Conservation (phyloP, 1,140 invertebrate genomes). For the Pteromalus puparum region DNA sequence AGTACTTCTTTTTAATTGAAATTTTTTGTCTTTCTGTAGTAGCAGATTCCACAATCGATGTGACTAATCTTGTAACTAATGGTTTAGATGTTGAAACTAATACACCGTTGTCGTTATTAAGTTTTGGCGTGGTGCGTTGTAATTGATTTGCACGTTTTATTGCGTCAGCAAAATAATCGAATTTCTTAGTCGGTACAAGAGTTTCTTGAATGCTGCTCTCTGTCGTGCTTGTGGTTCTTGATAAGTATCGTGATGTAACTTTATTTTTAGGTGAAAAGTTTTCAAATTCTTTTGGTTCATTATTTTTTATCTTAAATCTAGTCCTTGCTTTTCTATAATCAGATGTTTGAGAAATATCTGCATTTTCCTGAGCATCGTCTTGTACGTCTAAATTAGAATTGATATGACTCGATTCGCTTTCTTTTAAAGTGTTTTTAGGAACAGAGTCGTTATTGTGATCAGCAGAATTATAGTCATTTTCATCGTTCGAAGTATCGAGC, state of each 20-base stretch:
- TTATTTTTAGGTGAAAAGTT: slow-evolving; percentile 53
- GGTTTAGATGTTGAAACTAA: slow-evolving; percentile 63
- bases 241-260: slow-evolving; percentile 60
- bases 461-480: slow-evolving; percentile 31
- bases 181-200: slow-evolving; percentile 69
- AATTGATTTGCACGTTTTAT: slow-evolving; percentile 67
- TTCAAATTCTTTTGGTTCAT: slow-evolving; percentile 44
- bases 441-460: not conserved
- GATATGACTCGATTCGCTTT: not conserved
- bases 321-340: slow-evolving; percentile 62
- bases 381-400: slow-evolving; percentile 28
- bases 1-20: slow-evolving; percentile 71
- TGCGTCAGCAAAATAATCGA: slow-evolving; percentile 71
- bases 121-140: slow-evolving; percentile 58
- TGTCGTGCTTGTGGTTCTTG: slow-evolving; percentile 62
- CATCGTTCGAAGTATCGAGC: slow-evolving; percentile 14
- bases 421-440: not conserved
- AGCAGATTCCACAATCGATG: slow-evolving; percentile 73
- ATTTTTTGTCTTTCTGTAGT: slow-evolving; percentile 74
- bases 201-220: slow-evolving; percentile 67
- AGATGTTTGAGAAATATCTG: slow-evolving; percentile 36
- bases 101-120: slow-evolving; percentile 27
- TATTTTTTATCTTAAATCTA: slow-evolving; percentile 51
- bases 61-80: slow-evolving; percentile 72
- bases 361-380: slow-evolving; percentile 52